These are phyloP conservation scores for Chamaetylas fuelleborni DNA, from an alignment of 2,113 vertebrate species.

Conservation along the genomic window DNA sequence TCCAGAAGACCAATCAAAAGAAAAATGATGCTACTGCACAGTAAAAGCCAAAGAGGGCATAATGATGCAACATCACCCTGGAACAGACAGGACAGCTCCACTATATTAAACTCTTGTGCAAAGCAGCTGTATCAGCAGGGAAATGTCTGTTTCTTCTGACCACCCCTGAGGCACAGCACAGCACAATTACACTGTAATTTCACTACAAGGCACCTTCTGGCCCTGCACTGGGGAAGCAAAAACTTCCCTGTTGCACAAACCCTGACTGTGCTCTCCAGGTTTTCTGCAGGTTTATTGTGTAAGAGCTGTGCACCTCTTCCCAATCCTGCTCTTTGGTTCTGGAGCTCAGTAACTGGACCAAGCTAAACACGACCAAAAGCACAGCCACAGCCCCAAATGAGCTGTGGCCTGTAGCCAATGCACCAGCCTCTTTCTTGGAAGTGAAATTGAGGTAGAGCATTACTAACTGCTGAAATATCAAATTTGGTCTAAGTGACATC, in stretches of 20 bases:
- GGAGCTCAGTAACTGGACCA: not conserved
- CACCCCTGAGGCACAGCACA: not conserved
- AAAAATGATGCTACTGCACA: fast-evolving
- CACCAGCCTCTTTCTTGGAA: not conserved
- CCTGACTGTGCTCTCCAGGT: not conserved
- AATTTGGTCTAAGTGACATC: not conserved
- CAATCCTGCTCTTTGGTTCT: not conserved
- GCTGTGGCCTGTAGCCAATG: not conserved
- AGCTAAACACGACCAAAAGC: not conserved
- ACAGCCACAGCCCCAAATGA: not conserved
- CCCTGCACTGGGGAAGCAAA: not conserved
- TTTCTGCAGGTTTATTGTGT: not conserved
- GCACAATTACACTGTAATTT: not conserved
- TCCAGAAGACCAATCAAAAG: not conserved
- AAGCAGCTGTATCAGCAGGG: not conserved
- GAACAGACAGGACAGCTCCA: not conserved
- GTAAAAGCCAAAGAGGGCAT: not conserved
- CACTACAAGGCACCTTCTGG: not conserved
- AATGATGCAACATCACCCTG: not conserved
- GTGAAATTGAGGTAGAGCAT: not conserved
- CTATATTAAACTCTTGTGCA: not conserved
- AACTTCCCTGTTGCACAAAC: not conserved
- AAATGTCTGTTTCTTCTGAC: not conserved
- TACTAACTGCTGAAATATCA: not conserved
- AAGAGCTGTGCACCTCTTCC: not conserved